phyloP scores from a whole-genome alignment of 2,888 invertebrate species.

The Phorcus lineatus region DNA sequence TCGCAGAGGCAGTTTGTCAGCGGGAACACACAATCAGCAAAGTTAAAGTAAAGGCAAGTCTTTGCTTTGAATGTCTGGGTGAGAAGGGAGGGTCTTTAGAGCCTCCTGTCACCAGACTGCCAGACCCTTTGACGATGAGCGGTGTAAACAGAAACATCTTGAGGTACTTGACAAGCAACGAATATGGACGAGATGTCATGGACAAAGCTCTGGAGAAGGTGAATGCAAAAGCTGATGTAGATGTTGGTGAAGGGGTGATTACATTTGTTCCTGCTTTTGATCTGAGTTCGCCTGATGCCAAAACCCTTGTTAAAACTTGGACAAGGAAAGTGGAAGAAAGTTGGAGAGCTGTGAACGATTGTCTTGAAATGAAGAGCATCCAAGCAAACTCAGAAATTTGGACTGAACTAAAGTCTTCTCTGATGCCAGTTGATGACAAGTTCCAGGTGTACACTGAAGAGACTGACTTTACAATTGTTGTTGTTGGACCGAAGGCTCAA shows the following conservation, averaged over 20 bases:
- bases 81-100: background rate
- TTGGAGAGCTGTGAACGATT: background rate
- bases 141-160: background rate
- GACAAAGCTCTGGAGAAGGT: background rate
- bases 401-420: background rate
- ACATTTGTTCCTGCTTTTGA: background rate
- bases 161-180: background rate
- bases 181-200: background rate
- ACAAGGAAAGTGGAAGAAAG: background rate
- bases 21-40: background rate
- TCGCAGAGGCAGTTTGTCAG: background rate
- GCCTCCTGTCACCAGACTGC: background rate
- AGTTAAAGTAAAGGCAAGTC: background rate
- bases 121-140: background rate
- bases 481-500: background rate
- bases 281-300: background rate
- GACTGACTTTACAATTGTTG: background rate
- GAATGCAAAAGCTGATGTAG: background rate
- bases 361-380: background rate
- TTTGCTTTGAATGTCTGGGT: background rate
- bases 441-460: background rate
- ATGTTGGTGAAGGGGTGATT: background rate
- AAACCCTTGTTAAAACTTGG: background rate
- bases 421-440: background rate
- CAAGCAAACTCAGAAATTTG: background rate